These are phyloP conservation scores for Aplochiton taeniatus DNA, from an alignment of 2,797 vertebrate species.

Conservation along the genomic window DNA sequence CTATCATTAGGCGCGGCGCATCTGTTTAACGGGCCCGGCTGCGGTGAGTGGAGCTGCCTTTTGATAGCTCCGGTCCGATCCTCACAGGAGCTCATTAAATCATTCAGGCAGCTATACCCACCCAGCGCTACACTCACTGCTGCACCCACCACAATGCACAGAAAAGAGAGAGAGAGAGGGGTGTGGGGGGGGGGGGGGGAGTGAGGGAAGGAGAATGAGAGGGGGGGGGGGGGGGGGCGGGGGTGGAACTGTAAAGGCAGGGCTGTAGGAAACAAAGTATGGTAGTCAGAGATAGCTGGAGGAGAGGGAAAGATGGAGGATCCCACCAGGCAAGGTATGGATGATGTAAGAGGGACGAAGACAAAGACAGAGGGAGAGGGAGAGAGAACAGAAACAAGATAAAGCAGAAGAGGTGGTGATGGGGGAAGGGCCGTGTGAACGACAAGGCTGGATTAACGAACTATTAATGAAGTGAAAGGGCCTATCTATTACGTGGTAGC, in stretches of 20 bases:
- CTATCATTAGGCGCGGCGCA: slow-evolving; percentile 55
- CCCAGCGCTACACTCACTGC: slow-evolving; percentile 34
- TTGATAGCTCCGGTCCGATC: slow-evolving; percentile 64
- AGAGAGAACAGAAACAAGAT: neutral
- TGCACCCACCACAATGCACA: slow-evolving; percentile 29
- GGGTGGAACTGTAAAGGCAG: slow-evolving; percentile 7
- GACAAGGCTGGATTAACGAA: slow-evolving; percentile 33
- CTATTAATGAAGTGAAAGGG: too few species aligned
- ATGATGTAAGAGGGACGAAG: slow-evolving; percentile 7
- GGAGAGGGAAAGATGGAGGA: slow-evolving; percentile 23
- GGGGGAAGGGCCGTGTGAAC: slow-evolving; percentile 34
- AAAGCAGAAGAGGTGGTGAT: slow-evolving; percentile 8
- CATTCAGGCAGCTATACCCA: slow-evolving; percentile 44
- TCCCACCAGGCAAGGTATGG: slow-evolving; percentile 12
- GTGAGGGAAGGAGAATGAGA: slow-evolving; percentile 17
- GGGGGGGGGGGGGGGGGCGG: slow-evolving; percentile 20
- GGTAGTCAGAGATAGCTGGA: slow-evolving; percentile 35
- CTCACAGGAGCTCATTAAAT: slow-evolving; percentile 80
- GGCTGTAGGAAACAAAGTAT: slow-evolving; percentile 45
- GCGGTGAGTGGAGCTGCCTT: slow-evolving; percentile 43
- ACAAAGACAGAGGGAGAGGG: neutral
- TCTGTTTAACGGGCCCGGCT: slow-evolving; percentile 59
- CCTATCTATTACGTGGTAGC: too few species aligned
- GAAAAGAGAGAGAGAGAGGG: slow-evolving; percentile 1
- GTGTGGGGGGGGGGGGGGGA: neutral